Percentiles rank a stretch among this genome's conserved stretches.
Conservation (phyloP, 2,888 invertebrate species). For the Ligdia adustata region DNA sequence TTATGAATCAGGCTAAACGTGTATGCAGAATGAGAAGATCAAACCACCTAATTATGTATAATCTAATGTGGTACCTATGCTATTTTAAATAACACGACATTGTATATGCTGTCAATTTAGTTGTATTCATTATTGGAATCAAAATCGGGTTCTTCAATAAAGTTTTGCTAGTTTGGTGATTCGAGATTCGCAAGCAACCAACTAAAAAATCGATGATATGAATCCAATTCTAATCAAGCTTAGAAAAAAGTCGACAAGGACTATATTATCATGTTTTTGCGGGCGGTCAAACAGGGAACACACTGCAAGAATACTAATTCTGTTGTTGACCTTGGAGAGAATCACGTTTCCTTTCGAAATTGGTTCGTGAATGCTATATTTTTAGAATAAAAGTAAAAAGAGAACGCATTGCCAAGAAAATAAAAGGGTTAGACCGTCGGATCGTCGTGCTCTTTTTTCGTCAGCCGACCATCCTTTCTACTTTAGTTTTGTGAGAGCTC, state of each 20-base stretch:
- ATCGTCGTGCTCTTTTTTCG: conserved; percentile 71
- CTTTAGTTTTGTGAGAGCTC: conserved; percentile 58
- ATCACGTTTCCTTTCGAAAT: conserved; percentile 84
- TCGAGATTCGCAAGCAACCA: no score
- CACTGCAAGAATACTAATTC: conserved; percentile 80
- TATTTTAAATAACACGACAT: no score
- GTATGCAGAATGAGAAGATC: not conserved
- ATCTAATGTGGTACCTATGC: no score
- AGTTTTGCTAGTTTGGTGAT: no score
- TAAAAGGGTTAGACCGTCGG: conserved; percentile 75
- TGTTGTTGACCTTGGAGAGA: conserved; percentile 76
- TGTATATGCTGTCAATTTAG: no score
- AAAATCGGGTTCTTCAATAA: no score
- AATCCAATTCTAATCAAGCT: conserved; percentile 67
- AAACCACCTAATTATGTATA: not conserved
- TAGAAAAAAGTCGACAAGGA: conserved; percentile 68
- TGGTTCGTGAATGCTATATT: conserved; percentile 82
- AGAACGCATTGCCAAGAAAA: conserved; percentile 61
- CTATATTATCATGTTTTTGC: conserved; percentile 78
- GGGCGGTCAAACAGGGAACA: conserved; percentile 76
- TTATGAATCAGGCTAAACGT: not conserved
- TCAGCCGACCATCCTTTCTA: conserved; percentile 62
- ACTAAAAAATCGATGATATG: no score
- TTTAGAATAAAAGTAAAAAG: conserved; percentile 82
- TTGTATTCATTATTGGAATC: no score